Evolutionary conservation across 2,797 vertebrate genomes (phyloP).

Genomic region (Pseudocheirus occidentalis): DNA sequence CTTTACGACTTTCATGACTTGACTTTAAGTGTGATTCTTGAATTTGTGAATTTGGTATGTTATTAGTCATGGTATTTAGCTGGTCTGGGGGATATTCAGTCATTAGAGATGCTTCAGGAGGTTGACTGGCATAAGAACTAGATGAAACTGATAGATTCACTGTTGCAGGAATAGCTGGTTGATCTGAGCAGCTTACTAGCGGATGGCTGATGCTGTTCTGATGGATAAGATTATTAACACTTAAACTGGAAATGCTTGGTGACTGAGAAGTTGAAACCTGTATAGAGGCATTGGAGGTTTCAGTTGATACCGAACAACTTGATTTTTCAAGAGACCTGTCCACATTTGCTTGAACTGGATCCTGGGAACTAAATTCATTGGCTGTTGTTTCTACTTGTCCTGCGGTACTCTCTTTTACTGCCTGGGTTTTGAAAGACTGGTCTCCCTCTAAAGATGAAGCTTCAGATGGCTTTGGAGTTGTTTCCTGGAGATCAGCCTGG

Average conservation of each 20-base stretch:
- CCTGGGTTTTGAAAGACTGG: constrained; percentile 85
- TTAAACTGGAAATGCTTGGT: constrained; percentile 90
- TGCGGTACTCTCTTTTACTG: constrained; percentile 80
- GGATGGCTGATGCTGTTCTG: constrained; percentile 89
- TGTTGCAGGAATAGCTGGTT: constrained; percentile 77
- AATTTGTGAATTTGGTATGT: constrained; percentile 85
- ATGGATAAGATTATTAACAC: constrained; percentile 95
- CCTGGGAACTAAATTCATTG: constrained; percentile 85
- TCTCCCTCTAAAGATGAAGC: constrained; percentile 85
- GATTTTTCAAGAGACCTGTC: constrained; percentile 87
- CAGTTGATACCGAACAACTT: constrained; percentile 84
- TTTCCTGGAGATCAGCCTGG: constrained; percentile 73
- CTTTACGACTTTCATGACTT: constrained; percentile 90
- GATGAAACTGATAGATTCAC: constrained; percentile 87
- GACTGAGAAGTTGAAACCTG: constrained; percentile 90
- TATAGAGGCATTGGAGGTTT: constrained; percentile 85
- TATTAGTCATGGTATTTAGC: constrained; percentile 84
- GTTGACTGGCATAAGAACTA: constrained; percentile 87
- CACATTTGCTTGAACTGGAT: constrained; percentile 78
- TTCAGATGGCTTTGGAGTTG: constrained; percentile 82
- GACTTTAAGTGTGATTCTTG: constrained; percentile 86
- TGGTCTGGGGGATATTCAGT: constrained; percentile 92
- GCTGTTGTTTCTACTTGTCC: constrained; percentile 84
- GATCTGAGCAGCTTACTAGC: constrained; percentile 88
- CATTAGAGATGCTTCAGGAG: constrained; percentile 87